Evolutionary conservation across 1,140 invertebrate species (phyloP).

Genomic region (Drosophila tristis): DNA sequence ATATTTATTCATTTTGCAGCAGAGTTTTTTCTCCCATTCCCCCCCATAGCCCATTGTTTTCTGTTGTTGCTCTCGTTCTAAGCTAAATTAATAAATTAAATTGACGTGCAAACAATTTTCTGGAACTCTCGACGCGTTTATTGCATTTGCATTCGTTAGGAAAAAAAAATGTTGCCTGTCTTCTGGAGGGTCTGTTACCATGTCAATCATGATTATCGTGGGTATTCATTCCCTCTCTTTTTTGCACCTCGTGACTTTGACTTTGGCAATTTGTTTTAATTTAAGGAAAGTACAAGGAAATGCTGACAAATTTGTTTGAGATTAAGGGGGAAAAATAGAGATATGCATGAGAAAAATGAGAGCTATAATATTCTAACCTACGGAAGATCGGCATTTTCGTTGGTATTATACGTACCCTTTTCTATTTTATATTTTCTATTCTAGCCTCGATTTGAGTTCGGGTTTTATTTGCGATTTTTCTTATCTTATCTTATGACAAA

Average conservation of each 20-base stretch:
- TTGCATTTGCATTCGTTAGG: slow-evolving; percentile 75
- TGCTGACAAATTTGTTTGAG: slow-evolving; percentile 8
- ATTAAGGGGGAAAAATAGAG: neutral
- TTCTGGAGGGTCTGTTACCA: slow-evolving; percentile 4
- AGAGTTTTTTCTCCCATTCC: neutral
- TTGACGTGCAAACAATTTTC: slow-evolving; percentile 70
- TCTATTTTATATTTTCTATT: slow-evolving; percentile 26
- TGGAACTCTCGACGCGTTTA: slow-evolving; percentile 48
- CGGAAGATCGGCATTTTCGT: too few relatives aligned
- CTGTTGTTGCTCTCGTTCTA: slow-evolving; percentile 38
- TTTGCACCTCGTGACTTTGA: slow-evolving; percentile 49
- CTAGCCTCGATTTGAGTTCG: slow-evolving; percentile 18
- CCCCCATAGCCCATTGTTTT: slow-evolving; percentile 31
- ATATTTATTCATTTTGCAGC: slow-evolving; percentile 41
- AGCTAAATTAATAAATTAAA: slow-evolving; percentile 72
- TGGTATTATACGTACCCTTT: slow-evolving; percentile 22
- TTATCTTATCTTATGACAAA: slow-evolving; percentile 19
- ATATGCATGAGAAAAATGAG: neutral
- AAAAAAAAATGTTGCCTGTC: slow-evolving; percentile 1
- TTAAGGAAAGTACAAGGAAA: slow-evolving; percentile 28
- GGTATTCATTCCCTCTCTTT: slow-evolving; percentile 1
- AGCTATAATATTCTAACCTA: too few relatives aligned
- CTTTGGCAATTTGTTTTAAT: slow-evolving; percentile 69
- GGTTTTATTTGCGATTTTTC: slow-evolving; percentile 16
- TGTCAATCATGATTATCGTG: slow-evolving; percentile 73